Evolutionary conservation across 1,140 invertebrate genomes (phyloP).

Genomic region (Lutraria rhynchaena): DNA sequence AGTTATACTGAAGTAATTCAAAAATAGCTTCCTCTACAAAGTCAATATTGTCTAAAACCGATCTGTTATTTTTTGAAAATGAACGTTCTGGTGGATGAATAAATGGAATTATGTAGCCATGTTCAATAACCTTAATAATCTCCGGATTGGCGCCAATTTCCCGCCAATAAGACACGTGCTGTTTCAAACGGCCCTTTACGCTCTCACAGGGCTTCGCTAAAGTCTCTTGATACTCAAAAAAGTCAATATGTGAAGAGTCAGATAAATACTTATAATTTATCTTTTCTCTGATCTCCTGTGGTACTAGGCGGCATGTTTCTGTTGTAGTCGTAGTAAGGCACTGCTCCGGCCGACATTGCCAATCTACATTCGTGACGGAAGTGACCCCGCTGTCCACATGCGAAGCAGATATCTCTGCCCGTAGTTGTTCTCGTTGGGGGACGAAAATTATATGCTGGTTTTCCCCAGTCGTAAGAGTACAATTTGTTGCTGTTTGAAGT

Average conservation of each 20-base stretch:
- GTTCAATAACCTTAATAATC: too few relatives aligned
- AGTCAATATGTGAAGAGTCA: not conserved
- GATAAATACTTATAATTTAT: not conserved
- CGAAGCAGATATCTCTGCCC: not conserved
- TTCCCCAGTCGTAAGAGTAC: too few relatives aligned
- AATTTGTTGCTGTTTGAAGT: too few relatives aligned
- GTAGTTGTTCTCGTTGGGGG: not conserved
- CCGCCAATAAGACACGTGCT: not conserved
- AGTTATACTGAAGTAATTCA: constrained; percentile 9
- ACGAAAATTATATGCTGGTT: too few relatives aligned
- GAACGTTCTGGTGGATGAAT: not conserved
- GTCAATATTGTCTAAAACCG: constrained; percentile 22
- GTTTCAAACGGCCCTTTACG: constrained; percentile 9
- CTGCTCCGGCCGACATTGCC: too few relatives aligned
- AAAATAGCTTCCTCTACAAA: constrained; percentile 11
- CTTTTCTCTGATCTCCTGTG: too few relatives aligned
- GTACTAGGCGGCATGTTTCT: not conserved
- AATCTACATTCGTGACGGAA: not conserved
- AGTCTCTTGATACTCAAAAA: too few relatives aligned
- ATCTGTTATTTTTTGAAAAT: too few relatives aligned
- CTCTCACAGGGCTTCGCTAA: not conserved
- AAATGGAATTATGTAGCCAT: too few relatives aligned
- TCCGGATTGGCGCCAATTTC: not conserved
- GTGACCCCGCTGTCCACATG: not conserved
- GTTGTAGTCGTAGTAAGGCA: not conserved